Percentiles rank a stretch among this genome's conserved stretches.
Conservation (phyloP, 2,797 vertebrate species). For the Fratercula arctica region DNA sequence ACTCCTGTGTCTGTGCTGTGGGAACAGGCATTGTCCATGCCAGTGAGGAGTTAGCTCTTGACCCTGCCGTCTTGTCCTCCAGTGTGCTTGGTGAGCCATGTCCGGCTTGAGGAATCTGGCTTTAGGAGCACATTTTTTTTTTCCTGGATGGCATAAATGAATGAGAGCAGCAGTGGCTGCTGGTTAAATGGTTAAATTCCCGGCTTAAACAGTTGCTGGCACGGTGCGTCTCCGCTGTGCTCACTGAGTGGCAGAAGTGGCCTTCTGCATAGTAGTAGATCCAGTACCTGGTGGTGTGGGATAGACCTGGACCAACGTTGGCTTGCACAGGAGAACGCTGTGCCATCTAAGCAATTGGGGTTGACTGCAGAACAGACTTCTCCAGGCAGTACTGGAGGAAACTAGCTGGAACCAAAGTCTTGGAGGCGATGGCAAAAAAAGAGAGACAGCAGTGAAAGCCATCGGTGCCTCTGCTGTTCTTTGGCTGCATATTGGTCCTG, state of each 20-base stretch:
- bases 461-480: neutral
- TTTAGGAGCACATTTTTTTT: neutral
- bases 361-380: neutral
- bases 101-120: neutral
- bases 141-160: neutral
- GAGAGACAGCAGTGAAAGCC: neutral
- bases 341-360: fast-evolving
- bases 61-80: neutral
- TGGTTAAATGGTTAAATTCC: neutral
- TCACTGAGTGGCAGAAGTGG: neutral
- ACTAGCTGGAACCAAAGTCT: neutral
- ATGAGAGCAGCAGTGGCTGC: neutral
- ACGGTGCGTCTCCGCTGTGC: neutral
- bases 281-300: neutral
- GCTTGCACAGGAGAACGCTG: neutral
- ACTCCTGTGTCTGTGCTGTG: fast-evolving
- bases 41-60: neutral
- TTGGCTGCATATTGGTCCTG: neutral
- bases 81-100: fast-evolving
- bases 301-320: neutral
- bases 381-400: neutral
- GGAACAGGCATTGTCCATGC: fast-evolving
- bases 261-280: neutral
- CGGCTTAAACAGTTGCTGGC: neutral
- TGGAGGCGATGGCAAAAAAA: neutral